Base-by-base conservation (phyloP, 2,888 invertebrate species). In the Lasioglossum villosulum region DNA sequence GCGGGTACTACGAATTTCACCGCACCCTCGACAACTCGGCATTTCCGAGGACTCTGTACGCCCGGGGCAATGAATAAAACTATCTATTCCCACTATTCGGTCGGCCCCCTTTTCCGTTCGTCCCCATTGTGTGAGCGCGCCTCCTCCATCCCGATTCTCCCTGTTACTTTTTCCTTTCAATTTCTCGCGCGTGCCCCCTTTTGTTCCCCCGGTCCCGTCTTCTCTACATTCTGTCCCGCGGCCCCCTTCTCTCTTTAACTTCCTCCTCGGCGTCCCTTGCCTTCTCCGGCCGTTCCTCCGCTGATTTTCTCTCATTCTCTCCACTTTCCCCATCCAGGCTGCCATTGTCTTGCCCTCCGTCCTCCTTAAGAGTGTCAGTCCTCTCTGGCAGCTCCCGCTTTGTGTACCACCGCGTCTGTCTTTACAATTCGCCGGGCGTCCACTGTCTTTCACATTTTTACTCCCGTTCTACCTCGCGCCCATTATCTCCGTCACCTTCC, bases 391-490 rank as follows among this genome's bases (percentile, higher is more conserved):
- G 71, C 83, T 75, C 39, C 66, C 77, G 78, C 80, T 87, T 80
- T 83, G 86, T 87, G 71, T 78, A 83, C 87, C 77, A 78, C 78
- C 82, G 83, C 77, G 86, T 80, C 86, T 77, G 80, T 83, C 86
- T 80, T 81, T 86, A 86, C 87, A 83, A 87, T 87, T 86, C 83
- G 74, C 63, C 78, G 80, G 88, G 52, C 81, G 80, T 80, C 80
- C 81, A 80, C 86, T 86, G 85, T 82, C 82, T 88, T 80, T 88
- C 88, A 85, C 88, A 85, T 84, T 88, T 87, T 83, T 82, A 80
- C 86, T 37, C 70, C 45, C 82, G 72, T 76, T 85, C 84, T 78
- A 76, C 42, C 83, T 77, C 75, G 39, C 59, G 72, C 78, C 75
- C 78, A 75, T 84, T 81, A 84, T 86, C 84, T 78, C 86, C 72